Evolutionary conservation across 2,113 vertebrate species (phyloP), one percentile per base, ranked within the genome.

Genomic region (Toxotes jaculatrix): DNA sequence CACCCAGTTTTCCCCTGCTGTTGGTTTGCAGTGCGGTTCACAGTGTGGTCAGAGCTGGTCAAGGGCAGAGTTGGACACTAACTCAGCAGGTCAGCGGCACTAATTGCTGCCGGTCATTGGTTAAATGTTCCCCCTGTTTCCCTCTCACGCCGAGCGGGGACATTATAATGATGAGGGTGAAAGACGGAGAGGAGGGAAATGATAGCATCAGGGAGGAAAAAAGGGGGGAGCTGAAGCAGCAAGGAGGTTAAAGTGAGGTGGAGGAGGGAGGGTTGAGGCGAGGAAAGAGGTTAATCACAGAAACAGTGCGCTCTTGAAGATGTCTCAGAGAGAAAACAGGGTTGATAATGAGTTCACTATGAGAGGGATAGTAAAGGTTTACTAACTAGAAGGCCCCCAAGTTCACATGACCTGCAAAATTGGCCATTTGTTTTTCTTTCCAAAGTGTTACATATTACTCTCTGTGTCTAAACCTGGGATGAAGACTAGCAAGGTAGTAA

Each of bases 21-120:
- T 81, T 84, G 91, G 80, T 90, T 89, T 87, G 68, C 60, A n/a
- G 34, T 21, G 69, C 5, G 49, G 66, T 85, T 70, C 74, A 71
- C 66, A 83, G 78, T 56, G 68, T 81, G 78, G 69, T 77, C 49
- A 38, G 61, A 85, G 84, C 53, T 23, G 45, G 83, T 87, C 86
- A 91, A 91, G 88, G 89, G 75, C 83, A 90, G 83, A 86, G 75
- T 70, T 89, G 68, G 82, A 86, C 75, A 36, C 49, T 55, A 87
- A 74, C 85, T 81, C 91, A 89, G 90, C 88, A 82, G 90, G 92
- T 88, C 71, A 67, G 80, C 23, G 10, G 70, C 76, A 77, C 67
- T 93, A 92, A 93, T 90, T 83, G 87, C 84, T 75, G 85, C 69
- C 16, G 72, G 91, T 87, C 85, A 89, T 70, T 75, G 84, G 86